Conservation (phyloP, 2,113 vertebrate species). For the Vulpes ferrilata region DNA sequence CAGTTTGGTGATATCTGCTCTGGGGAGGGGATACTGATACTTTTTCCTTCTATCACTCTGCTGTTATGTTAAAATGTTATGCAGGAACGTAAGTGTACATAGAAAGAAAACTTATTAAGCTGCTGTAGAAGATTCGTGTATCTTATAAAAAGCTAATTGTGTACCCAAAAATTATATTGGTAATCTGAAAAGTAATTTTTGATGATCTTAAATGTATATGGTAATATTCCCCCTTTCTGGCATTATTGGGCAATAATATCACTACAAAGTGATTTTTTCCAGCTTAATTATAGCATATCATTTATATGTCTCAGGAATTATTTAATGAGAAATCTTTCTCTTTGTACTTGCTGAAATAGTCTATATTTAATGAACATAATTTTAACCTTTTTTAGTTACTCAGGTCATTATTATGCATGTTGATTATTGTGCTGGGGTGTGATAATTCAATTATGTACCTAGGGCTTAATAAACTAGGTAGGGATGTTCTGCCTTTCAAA, state of each 20-base stretch:
- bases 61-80: not conserved
- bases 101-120: not conserved
- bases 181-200: constrained; percentile 32
- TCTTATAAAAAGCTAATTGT: constrained; percentile 14
- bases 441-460: not conserved
- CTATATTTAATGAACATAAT: constrained; percentile 6
- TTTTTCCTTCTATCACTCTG: not conserved
- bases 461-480: not conserved
- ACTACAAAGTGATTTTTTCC: not conserved
- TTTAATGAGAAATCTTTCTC: not conserved
- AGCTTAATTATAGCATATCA: not conserved
- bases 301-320: not conserved
- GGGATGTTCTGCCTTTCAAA: not conserved
- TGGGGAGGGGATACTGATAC: not conserved
- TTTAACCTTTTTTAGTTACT: not conserved
- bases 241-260: not conserved
- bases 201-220: not conserved
- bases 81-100: not conserved
- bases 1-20: not conserved
- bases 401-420: not conserved
- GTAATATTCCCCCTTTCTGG: not conserved
- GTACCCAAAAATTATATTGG: constrained; percentile 5
- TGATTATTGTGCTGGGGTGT: not conserved
- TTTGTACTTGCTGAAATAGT: constrained; percentile 13
- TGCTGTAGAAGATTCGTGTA: not conserved